phyloP scores from a whole-genome alignment of 2,113 vertebrate genomes.

The Hippocampus barbouri region DNA sequence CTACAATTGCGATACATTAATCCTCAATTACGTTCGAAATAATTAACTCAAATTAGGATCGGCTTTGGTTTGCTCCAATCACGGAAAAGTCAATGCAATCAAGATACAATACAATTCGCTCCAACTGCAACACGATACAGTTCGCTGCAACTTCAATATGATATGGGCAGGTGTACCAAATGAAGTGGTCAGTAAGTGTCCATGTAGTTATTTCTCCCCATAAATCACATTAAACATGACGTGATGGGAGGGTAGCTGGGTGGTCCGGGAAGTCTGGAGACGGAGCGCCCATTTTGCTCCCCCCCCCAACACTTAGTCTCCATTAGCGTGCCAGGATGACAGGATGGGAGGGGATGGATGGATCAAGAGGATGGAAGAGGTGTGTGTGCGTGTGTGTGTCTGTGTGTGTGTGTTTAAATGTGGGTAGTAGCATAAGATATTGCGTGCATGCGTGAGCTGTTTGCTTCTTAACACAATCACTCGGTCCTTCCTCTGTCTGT shows the following conservation, averaged over 20 bases:
- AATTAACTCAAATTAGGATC: too few species aligned
- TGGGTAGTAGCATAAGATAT: too few species aligned
- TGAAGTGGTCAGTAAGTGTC: neutral
- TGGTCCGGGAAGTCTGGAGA: constrained; percentile 47
- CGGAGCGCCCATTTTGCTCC: constrained; percentile 39
- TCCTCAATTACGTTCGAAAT: too few species aligned
- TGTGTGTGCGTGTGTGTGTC: neutral
- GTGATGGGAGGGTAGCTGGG: neutral
- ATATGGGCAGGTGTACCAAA: neutral
- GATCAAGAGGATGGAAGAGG: constrained; percentile 27
- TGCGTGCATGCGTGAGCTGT: neutral
- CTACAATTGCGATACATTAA: too few species aligned
- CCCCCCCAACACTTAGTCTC: constrained; percentile 63
- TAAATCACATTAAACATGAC: neutral
- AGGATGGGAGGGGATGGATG: constrained; percentile 30
- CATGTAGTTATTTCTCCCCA: neutral
- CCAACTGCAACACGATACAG: neutral
- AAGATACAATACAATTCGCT: neutral
- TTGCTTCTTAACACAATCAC: constrained; percentile 3
- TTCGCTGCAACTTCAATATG: neutral
- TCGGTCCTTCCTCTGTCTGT: neutral
- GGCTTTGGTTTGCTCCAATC: neutral
- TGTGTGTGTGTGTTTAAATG: neutral
- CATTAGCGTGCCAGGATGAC: constrained; percentile 62
- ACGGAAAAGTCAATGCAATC: neutral